Base-by-base conservation (phyloP, 2,113 vertebrate species). In the Numenius arquata region DNA sequence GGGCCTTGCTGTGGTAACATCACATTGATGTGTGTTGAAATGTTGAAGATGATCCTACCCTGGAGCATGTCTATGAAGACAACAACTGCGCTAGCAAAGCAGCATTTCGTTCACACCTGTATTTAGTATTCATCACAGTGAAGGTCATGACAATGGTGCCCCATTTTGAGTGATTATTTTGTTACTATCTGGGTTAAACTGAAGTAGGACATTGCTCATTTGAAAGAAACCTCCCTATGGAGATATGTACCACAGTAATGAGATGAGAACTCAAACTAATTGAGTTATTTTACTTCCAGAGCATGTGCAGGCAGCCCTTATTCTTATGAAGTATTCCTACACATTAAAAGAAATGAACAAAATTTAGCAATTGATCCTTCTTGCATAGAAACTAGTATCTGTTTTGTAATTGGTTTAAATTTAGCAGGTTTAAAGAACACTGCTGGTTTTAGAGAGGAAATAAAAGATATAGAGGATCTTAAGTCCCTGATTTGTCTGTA, bases 91-190 rank as follows among this genome's bases (percentile, higher is more conserved):
- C 7, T n/a, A 70, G 53, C 9, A 58, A 66, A 77, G 50, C 71
- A 80, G 59, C 30, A 3, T 70, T 91, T 48, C 4, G 17, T 74
- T 93, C 90, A 50, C 68, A 91, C 85, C 85, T 95, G 29, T 34
- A 8, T 66, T 91, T 68, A 62, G 87, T 72, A 17, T 74, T 94
- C 94, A 56, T 52, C 83, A 53, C 66, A 43, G 32, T 3, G 59
- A 82, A 95, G 75, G 85, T 88, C 82, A 62, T 9, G 66, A 34
- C 45, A 85, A 7, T 0, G 2, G 45, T 93, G 93, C 50, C 23
- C 72, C 21, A 20, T 91, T 96, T 93, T 77, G 59, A 88, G 55
- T 53, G 78, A 91, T 93, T 96, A 63, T 88, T 95, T 90, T 96
- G 81, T 82, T 76, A 12, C 81, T 94, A 53, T 94, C 85, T 95